Percentiles rank a stretch among this genome's conserved stretches.
Evolutionary conservation across 2,888 invertebrate genomes (phyloP).

Genomic region (Ophion ellenae): DNA sequence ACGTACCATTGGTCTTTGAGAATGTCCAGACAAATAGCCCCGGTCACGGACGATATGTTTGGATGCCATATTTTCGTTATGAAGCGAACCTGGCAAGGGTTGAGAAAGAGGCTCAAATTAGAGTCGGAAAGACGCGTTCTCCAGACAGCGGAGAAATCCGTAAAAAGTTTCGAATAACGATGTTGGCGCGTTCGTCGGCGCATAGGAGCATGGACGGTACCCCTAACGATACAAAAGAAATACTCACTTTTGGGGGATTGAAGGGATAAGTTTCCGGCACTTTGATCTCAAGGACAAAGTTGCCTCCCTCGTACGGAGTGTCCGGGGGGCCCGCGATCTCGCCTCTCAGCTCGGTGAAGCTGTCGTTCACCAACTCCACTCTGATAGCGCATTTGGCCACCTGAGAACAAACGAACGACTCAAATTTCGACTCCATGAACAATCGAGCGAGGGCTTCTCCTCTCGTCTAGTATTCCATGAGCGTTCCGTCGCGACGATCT

Average conservation of each 20-base stretch:
- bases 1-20: slow-evolving; percentile 96
- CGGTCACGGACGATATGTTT: slow-evolving; percentile 99
- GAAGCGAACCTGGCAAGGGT: slow-evolving; percentile 92
- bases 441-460: background rate
- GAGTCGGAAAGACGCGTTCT: background rate
- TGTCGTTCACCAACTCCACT: slow-evolving; percentile 95
- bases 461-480: slow-evolving; percentile 46
- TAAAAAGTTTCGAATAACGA: background rate
- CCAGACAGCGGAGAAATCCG: background rate
- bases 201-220: no score
- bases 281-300: slow-evolving; percentile 96
- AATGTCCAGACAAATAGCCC: slow-evolving; percentile 99
- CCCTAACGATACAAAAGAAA: slow-evolving; percentile 21
- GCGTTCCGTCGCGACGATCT: slow-evolving; percentile 2
- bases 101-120: background rate
- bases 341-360: slow-evolving; percentile 95
- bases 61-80: slow-evolving; percentile 99
- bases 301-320: slow-evolving; percentile 99
- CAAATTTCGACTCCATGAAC: slow-evolving; percentile 2
- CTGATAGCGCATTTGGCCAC: slow-evolving; percentile 94
- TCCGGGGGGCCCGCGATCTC: slow-evolving; percentile 99
- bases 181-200: no score
- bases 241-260: slow-evolving; percentile 97
- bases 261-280: slow-evolving; percentile 99
- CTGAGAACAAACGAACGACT: slow-evolving; percentile 84